Conservation (phyloP, 2,888 invertebrate species). For the Drosophila subsilvestris region DNA sequence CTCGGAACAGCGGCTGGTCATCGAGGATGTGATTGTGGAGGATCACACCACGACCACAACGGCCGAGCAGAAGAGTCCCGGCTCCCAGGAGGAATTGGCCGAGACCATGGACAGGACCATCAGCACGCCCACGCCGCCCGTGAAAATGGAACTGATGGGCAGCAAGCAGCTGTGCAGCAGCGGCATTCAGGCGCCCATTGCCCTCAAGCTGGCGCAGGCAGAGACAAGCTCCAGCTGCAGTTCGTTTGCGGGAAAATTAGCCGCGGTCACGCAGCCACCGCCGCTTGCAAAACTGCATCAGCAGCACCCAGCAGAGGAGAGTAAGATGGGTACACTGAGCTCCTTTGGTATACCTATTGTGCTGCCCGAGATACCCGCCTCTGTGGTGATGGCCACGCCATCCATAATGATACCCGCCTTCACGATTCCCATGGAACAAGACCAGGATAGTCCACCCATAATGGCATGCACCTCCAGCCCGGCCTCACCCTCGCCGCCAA, state of each 20-base stretch:
- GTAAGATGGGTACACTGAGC: background rate
- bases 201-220: constrained; percentile 62
- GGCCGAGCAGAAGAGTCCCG: constrained; percentile 72
- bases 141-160: constrained; percentile 58
- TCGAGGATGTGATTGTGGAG: constrained; percentile 85
- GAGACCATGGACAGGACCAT: constrained; percentile 40
- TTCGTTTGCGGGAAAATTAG: constrained; percentile 26
- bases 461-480: constrained; percentile 8
- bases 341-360: constrained; percentile 71
- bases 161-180: constrained; percentile 48
- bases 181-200: constrained; percentile 63
- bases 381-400: constrained; percentile 70
- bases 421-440: constrained; percentile 47
- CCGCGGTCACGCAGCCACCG: constrained; percentile 25
- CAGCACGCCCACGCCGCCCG: constrained; percentile 44
- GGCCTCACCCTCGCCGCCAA: background rate
- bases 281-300: constrained; percentile 31
- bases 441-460: background rate
- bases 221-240: constrained; percentile 12
- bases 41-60: constrained; percentile 58
- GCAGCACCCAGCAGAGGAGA: constrained; percentile 3
- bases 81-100: constrained; percentile 35
- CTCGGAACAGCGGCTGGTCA: constrained; percentile 87
- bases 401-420: constrained; percentile 53
- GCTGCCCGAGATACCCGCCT: constrained; percentile 79